Conservation (phyloP, 2,113 vertebrate genomes). For the Menidia beryllina region DNA sequence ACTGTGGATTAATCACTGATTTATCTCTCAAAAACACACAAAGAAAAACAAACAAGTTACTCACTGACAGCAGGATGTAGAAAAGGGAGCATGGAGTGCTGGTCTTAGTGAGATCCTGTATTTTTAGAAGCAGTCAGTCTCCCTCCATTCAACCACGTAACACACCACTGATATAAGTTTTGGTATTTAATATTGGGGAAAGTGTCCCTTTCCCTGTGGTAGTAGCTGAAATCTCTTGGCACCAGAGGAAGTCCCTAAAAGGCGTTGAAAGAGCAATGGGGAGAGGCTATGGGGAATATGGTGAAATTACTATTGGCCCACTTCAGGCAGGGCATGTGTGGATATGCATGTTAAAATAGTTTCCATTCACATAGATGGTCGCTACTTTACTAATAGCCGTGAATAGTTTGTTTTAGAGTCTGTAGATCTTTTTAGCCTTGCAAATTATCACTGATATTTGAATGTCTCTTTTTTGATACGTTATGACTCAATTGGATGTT, state of each 20-base stretch:
- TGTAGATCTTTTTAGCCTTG: neutral
- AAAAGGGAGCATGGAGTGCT: slow-evolving; percentile 21
- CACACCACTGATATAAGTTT: slow-evolving; percentile 52
- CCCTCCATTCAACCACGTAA: slow-evolving; percentile 47
- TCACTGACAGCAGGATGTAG: slow-evolving; percentile 27
- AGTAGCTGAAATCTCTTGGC: slow-evolving; percentile 54
- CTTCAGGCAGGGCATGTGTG: slow-evolving; percentile 33
- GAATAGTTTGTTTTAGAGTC: neutral
- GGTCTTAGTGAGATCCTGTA: slow-evolving; percentile 44
- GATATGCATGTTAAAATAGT: slow-evolving; percentile 29
- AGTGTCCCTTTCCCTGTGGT: slow-evolving; percentile 40
- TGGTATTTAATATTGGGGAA: slow-evolving; percentile 55
- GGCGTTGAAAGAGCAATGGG: slow-evolving; percentile 40
- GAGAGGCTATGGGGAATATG: slow-evolving; percentile 40
- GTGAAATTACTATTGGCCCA: slow-evolving; percentile 42
- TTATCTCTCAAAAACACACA: slow-evolving; percentile 34
- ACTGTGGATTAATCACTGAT: slow-evolving; percentile 55
- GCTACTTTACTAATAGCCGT: neutral
- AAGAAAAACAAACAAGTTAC: slow-evolving; percentile 55
- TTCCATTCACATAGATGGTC: slow-evolving; percentile 16
- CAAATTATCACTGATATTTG: neutral
- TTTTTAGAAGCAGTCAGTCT: slow-evolving; percentile 53
- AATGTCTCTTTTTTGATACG: neutral
- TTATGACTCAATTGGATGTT: no score
- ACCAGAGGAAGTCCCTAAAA: slow-evolving; percentile 33